Base-by-base conservation (phyloP, 2,888 invertebrate genomes). In the Leptopterna dolabrata region DNA sequence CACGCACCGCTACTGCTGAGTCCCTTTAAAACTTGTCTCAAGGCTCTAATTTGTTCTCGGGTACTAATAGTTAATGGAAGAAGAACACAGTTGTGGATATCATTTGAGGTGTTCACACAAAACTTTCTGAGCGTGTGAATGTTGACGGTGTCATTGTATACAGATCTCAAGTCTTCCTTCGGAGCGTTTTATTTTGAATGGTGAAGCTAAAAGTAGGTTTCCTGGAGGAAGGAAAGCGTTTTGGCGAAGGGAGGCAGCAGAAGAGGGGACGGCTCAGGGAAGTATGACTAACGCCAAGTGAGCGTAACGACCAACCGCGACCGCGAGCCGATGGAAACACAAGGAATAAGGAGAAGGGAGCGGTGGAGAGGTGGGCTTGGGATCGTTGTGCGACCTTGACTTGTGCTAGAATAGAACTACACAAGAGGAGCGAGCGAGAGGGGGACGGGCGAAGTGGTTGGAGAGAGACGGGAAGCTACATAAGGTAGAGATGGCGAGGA, bases 371-470 rank as follows among this genome's bases (percentile, higher is more conserved):
- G 55, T 71, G 71, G 76, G 76, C 73, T 81, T 41, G 87, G 87
- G 87, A 87, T 80, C 87, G 87, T 87, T 87, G 87, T 81, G 87
- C 87, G 87, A 81, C 87, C 87, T 87, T 87, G 87, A 87, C 87
- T 87, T 81, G 86, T 55, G 78, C 86, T 86, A 86, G 76, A 86
- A 86, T 86, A 86, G 86, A 78, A 86, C 85, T 30, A 55, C 29
- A 51, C 70, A 70, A 83, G 70, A 24, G 55, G 81, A 41, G 83
- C 63, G 63, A 63, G 24, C 24, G 63, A 27, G 70, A 63, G 30
- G 43, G 84, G 30, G 16, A 43, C 70, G 73, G 76, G 29, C n/a
- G 29, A 27, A 30, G 13, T 9, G 80, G 51, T 27, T 6, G 55
- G 55, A 81, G 51, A 29, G 30, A 51, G 47, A 45, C 3, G 81